These are phyloP conservation scores for Leptopilina drosophilae DNA, from an alignment of 2,888 invertebrate species.

Conservation along the genomic window DNA sequence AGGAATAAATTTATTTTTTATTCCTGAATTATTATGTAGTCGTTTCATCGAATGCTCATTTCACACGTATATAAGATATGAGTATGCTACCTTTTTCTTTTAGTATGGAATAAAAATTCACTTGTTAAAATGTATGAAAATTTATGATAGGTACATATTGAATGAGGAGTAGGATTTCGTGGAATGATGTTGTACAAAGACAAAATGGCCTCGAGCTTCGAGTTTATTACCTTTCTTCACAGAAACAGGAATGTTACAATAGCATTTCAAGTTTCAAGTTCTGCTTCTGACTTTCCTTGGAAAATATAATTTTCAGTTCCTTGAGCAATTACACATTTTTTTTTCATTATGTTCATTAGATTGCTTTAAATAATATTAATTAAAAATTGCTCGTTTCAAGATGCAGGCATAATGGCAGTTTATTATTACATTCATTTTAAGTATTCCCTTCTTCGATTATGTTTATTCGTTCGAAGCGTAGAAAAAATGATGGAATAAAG, in stretches of 20 bases:
- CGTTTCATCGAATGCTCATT: too few relatives aligned
- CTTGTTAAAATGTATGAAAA: neutral
- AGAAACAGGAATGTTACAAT: neutral
- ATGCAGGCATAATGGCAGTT: neutral
- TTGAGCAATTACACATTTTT: neutral
- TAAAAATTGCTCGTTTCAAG: neutral
- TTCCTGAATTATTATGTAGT: too few relatives aligned
- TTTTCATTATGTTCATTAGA: neutral
- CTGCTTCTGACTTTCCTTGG: neutral
- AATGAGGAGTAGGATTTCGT: neutral
- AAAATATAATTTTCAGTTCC: conserved; percentile 1
- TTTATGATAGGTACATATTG: neutral
- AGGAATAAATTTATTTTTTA: too few relatives aligned
- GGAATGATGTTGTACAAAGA: neutral
- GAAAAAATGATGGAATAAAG: too few relatives aligned
- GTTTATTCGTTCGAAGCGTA: too few relatives aligned
- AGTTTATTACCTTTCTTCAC: conserved; percentile 9
- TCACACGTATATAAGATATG: too few relatives aligned
- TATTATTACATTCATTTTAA: neutral
- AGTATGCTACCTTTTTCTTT: too few relatives aligned
- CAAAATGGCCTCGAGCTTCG: conserved; percentile 12
- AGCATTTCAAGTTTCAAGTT: neutral
- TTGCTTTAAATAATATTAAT: neutral
- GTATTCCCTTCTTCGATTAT: too few relatives aligned
- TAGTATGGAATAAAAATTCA: neutral